Conservation (phyloP, 2,797 vertebrate genomes). For the Rhabdophis nuchalis region DNA sequence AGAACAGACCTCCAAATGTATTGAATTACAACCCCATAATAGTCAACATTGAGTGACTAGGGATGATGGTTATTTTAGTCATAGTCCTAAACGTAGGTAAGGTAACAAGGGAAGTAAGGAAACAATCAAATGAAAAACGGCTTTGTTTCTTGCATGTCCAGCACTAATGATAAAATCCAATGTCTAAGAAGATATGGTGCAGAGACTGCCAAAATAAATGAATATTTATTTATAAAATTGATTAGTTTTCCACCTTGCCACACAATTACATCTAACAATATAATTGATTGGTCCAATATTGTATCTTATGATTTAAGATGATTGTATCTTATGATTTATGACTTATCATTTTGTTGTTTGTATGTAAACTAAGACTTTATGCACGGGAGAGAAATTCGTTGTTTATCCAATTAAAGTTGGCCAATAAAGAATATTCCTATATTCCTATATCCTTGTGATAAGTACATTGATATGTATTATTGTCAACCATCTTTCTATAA, state of each 20-base stretch:
- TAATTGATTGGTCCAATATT: background rate
- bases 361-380: background rate
- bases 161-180: background rate
- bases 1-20: background rate
- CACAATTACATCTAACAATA: no score
- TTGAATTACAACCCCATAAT: background rate
- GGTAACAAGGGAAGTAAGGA: background rate
- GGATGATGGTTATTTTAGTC: background rate
- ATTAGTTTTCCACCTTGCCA: no score
- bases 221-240: background rate
- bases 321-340: background rate
- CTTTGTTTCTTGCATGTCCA: background rate
- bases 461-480: background rate
- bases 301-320: no score
- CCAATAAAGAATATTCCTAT: no score
- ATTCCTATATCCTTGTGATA: background rate
- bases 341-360: background rate
- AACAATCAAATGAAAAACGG: background rate
- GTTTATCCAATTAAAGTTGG: background rate
- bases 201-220: background rate
- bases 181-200: background rate
- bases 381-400: background rate
- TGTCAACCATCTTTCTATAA: background rate
- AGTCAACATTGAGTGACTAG: background rate
- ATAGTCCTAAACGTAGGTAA: background rate